Conservation (phyloP, 2,113 vertebrate genomes). For the Gila orcuttii region DNA sequence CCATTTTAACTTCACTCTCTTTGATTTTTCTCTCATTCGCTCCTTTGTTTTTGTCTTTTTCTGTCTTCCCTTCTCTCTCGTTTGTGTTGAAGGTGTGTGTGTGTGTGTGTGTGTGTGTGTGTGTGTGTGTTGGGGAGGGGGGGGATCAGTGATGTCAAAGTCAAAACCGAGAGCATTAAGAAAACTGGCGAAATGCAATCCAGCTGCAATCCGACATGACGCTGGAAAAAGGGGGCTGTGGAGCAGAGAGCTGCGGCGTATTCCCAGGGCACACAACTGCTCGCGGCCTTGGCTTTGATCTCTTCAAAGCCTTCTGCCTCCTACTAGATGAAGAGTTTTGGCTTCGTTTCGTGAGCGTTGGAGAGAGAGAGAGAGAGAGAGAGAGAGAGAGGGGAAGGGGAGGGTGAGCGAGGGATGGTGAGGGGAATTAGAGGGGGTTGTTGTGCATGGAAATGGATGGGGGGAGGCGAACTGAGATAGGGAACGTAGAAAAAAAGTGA, state of each 20-base stretch:
- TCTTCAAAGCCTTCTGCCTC: conserved; percentile 99
- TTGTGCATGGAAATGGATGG: conserved; percentile 71
- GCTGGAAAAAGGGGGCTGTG: conserved; percentile 95
- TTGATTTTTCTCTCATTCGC: conserved; percentile 49
- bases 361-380: conserved; percentile 61
- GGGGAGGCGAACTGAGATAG: not conserved
- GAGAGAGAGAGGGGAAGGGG: conserved; percentile 49
- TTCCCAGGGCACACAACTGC: conserved; percentile 99
- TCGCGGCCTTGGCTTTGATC: conserved; percentile 99
- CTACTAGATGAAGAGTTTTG: conserved; percentile 98
- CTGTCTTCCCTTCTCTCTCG: conserved; percentile 43
- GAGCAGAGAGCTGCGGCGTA: conserved; percentile 98
- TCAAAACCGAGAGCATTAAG: conserved; percentile 98
- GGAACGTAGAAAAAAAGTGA: not conserved
- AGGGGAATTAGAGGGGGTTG: conserved; percentile 44
- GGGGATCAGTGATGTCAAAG: conserved; percentile 97
- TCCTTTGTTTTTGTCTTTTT: conserved; percentile 28
- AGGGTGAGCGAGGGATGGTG: conserved; percentile 33
- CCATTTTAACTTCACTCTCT: conserved; percentile 20
- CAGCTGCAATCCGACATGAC: conserved; percentile 98
- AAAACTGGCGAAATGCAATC: conserved; percentile 96
- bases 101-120: conserved; percentile 27
- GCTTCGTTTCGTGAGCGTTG: conserved; percentile 90
- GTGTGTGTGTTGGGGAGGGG: not conserved
- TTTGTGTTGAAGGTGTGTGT: conserved; percentile 69